Evolutionary conservation across 2,113 vertebrate species (phyloP).

Genomic region (Apaloderma vittatum): DNA sequence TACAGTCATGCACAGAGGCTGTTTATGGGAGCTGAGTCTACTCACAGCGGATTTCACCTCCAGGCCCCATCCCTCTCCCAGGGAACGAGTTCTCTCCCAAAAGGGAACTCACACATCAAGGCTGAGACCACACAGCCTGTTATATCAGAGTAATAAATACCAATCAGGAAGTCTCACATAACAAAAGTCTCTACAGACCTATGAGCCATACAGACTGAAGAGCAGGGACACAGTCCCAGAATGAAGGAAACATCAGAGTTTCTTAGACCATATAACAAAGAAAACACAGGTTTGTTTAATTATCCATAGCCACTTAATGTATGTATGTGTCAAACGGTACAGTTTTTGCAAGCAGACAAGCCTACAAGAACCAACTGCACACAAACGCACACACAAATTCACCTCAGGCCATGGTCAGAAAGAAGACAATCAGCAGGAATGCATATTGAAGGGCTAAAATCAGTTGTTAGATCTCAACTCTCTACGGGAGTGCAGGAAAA

Average conservation of each 20-base stretch:
- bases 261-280: not conserved
- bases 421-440: not conserved
- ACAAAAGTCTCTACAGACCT: not conserved
- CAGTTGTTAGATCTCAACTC: not conserved
- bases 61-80: not conserved
- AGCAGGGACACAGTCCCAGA: not conserved
- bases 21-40: not conserved
- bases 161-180: not conserved
- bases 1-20: not conserved
- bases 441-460: not conserved
- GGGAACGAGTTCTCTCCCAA: not conserved
- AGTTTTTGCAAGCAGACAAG: not conserved
- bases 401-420: not conserved
- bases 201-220: not conserved
- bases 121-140: not conserved
- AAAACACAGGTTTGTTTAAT: not conserved
- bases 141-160: fast-evolving
- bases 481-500: not conserved
- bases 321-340: not conserved
- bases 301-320: not conserved
- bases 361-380: not conserved
- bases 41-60: not conserved
- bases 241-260: not conserved
- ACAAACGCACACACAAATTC: not conserved
- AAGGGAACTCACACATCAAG: fast-evolving